Percentiles rank a stretch among this genome's conserved stretches.
Conservation (phyloP, 2,888 invertebrate genomes). For the Orchesella flavescens region DNA sequence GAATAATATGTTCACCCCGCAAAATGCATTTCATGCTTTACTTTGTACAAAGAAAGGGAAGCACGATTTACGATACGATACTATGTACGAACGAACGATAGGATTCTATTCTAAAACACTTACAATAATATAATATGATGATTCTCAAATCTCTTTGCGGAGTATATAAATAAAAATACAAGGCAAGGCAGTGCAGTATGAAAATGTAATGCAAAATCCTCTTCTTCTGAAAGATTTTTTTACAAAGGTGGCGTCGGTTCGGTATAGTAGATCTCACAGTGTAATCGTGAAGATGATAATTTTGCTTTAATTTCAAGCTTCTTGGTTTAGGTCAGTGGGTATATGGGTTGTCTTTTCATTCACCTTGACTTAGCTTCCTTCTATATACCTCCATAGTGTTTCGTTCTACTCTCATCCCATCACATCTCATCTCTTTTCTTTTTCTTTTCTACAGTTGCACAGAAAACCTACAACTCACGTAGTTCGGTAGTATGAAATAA, state of each 20-base stretch:
- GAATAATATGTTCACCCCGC: neutral
- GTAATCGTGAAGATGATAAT: neutral
- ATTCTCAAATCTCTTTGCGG: neutral
- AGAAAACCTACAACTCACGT: neutral
- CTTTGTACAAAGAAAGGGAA: neutral
- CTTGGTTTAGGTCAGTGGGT: slow-evolving; percentile 70
- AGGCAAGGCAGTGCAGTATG: neutral
- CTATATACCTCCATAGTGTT: neutral
- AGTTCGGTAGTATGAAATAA: neutral
- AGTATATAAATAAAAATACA: neutral
- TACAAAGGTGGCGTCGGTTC: neutral
- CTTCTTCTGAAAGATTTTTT: neutral
- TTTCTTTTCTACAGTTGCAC: neutral
- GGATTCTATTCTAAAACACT: neutral
- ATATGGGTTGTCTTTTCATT: slow-evolving; percentile 62
- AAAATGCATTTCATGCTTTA: neutral
- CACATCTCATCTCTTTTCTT: too few species aligned
- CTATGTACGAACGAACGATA: neutral
- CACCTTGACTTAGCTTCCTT: slow-evolving; percentile 18
- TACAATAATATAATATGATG: too few species aligned
- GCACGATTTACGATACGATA: too few species aligned
- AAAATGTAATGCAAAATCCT: neutral
- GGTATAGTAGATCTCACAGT: neutral
- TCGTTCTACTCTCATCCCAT: neutral
- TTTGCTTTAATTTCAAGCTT: slow-evolving; percentile 18